Evolutionary conservation across 1,140 invertebrate species (phyloP).

Genomic region (Drosophila pseudoananassae): DNA sequence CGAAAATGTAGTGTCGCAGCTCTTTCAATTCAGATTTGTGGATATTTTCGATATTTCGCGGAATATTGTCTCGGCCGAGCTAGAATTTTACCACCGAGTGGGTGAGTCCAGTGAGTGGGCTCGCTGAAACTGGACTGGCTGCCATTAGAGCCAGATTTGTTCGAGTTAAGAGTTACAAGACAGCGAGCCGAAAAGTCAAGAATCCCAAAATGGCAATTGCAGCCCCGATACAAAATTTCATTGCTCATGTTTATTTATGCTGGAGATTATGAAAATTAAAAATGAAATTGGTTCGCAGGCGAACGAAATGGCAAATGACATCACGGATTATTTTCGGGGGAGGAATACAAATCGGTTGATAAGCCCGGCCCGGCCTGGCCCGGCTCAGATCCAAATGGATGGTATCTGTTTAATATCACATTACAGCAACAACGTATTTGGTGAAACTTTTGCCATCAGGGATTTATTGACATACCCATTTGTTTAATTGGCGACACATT

Average conservation of each 20-base stretch:
- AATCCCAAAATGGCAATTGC: conserved; percentile 48
- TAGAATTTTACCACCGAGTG: conserved; percentile 38
- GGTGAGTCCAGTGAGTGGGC: conserved; percentile 36
- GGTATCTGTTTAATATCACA: conserved; percentile 41
- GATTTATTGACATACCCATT: conserved; percentile 61
- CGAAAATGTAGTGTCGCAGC: conserved; percentile 54
- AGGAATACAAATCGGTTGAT: conserved; percentile 32
- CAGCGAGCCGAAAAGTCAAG: conserved; percentile 24
- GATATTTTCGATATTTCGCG: conserved; percentile 28
- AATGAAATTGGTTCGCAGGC: conserved; percentile 38
- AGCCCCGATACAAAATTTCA: conserved; percentile 15
- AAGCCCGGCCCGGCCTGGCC: conserved; percentile 9
- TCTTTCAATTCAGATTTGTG: conserved; percentile 27
- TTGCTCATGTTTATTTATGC: conserved; percentile 47
- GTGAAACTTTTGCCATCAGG: conserved; percentile 48
- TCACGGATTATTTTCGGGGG: conserved; percentile 17
- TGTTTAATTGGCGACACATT: conserved; percentile 71
- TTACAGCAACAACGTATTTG: conserved; percentile 8
- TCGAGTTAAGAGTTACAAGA: conserved; percentile 26
- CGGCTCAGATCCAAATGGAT: conserved; percentile 15
- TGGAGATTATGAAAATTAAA: conserved; percentile 39
- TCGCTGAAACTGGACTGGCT: conserved; percentile 22
- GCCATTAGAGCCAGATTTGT: conserved; percentile 26
- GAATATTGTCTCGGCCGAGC: conserved; percentile 21
- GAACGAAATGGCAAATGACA: conserved; percentile 21